Percentiles rank a stretch among this genome's conserved stretches.
phyloP scores from a whole-genome alignment of 2,113 vertebrate genomes.

The Xenus cinereus region DNA sequence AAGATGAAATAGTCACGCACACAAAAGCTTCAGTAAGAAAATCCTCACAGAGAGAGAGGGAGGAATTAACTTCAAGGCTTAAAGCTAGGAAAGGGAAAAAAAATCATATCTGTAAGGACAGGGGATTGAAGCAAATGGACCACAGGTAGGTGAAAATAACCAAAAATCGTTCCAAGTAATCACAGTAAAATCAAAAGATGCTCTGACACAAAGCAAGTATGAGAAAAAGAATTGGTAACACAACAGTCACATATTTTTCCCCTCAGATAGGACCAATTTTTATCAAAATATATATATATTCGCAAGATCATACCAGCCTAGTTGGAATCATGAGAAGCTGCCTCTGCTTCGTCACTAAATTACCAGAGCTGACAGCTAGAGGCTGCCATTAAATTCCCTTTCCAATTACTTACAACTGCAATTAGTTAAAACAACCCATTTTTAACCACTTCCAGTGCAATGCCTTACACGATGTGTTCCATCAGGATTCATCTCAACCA shows the following conservation, averaged over 20 bases:
- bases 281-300: neutral
- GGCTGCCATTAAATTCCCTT: neutral
- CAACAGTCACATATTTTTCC: neutral
- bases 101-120: neutral
- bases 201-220: neutral
- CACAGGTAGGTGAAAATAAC: slow-evolving; percentile 39
- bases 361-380: neutral
- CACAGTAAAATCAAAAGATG: slow-evolving; percentile 37
- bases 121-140: slow-evolving; percentile 36
- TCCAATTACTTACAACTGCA: neutral
- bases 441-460: neutral
- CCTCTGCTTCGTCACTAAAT: neutral
- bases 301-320: neutral
- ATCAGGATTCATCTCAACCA: neutral
- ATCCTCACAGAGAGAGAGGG: neutral
- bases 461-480: neutral
- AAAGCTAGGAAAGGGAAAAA: neutral
- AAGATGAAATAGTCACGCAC: slow-evolving; percentile 41
- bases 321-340: neutral
- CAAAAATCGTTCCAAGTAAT: slow-evolving; percentile 1
- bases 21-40: slow-evolving; percentile 42
- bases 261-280: neutral
- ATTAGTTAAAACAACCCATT: neutral
- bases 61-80: slow-evolving; percentile 60
- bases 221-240: neutral